Evolutionary conservation across 2,797 vertebrate genomes (phyloP), one percentile per base, ranked within the genome.

Genomic region (Sternarchorhynchus goeldii): DNA sequence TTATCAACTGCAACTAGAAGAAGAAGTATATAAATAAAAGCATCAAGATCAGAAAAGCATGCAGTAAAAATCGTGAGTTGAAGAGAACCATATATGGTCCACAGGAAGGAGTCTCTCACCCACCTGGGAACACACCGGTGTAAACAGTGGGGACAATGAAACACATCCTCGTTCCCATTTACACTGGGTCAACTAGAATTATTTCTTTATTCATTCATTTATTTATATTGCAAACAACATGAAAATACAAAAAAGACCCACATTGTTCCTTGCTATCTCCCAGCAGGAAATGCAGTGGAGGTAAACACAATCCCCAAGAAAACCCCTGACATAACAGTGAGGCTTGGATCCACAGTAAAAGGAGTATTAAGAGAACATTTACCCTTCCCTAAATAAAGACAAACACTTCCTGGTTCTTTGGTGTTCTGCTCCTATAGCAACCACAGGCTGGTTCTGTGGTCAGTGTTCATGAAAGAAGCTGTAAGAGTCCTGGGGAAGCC

Each of bases 361-460:
- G 14, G 45, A 12, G 3, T 14, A 50, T 3, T 14, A 50, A 25
- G 70, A 34, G 25, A 56, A 6, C 25, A 68, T 14, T 17, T 32
- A 8, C 41, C 29, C 45, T 25, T 2, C 18, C 55, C 5, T 8
- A 14, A 41, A 57, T 25, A 6, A 31, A 12, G 2, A 18, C 36
- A 5, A 36, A 39, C 17, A 72, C 17, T 41, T 59, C 7, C 7
- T 72, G 16, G 21, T 57, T 67, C 45, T 63, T 50, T 59, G 17
- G 55, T 59, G 77, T 81, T 57, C 34, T 36, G 16, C 60, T 73
- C 65, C 4, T 31, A 39, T 39, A 29, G 53, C 50, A 41, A 55
- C 60, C 41, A 77, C 34, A n/a, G 20, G n/a, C 25, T 14, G 50
- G 18, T 45, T 60, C 36, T 69, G 62, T 41, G 70, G 62, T 62